Conservation (phyloP, 2,113 vertebrate species). For the Calidris pygmaea region DNA sequence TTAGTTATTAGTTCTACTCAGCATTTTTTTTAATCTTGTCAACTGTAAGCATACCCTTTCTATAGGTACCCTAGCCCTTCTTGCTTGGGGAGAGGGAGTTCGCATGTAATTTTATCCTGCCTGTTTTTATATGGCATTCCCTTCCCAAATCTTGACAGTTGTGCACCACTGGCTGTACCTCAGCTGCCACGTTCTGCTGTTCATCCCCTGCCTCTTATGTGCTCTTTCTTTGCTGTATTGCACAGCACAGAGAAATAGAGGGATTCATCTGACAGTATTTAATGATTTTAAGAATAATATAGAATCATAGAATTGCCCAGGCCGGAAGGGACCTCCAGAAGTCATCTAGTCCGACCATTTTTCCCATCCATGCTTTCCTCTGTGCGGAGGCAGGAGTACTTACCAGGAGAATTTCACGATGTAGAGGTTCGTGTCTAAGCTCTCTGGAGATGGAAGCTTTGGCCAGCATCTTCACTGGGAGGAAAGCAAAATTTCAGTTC, state of each 20-base stretch:
- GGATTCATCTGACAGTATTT: neutral
- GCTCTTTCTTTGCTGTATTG: neutral
- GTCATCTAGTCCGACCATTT: no score
- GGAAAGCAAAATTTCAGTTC: neutral
- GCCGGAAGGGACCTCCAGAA: no score
- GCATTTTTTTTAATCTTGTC: neutral
- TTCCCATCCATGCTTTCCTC: neutral
- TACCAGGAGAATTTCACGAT: neutral
- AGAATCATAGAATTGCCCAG: no score
- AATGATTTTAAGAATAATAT: neutral
- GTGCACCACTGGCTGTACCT: rapidly evolving
- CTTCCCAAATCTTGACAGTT: neutral
- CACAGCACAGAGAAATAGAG: neutral
- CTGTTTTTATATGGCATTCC: neutral
- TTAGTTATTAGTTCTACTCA: neutral
- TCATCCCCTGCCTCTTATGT: rapidly evolving
- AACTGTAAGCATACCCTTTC: neutral
- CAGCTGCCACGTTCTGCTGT: neutral
- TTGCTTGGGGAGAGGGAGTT: neutral
- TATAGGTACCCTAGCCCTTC: neutral
- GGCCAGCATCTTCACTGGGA: neutral
- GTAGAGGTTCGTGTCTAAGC: neutral
- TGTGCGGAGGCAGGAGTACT: neutral
- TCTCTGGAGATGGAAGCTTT: neutral
- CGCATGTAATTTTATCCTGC: neutral